Evolutionary conservation across 2,888 invertebrate genomes (phyloP).

Genomic region (Serrognathus titanus): DNA sequence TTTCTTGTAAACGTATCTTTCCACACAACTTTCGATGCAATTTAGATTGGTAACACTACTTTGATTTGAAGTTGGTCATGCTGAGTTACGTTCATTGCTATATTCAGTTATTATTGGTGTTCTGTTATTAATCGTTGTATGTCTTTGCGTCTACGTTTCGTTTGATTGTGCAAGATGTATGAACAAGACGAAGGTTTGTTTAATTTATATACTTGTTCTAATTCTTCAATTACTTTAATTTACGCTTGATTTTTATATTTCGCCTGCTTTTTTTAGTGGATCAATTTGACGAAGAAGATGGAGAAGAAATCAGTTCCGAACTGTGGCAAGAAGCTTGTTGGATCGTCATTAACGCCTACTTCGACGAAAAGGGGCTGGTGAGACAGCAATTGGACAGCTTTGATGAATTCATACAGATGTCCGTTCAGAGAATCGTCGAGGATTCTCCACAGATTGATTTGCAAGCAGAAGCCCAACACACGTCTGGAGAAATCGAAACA

Average conservation of each 20-base stretch:
- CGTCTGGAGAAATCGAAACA: slow-evolving; percentile 86
- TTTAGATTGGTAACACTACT: too few relatives aligned
- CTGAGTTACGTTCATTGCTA: too few relatives aligned
- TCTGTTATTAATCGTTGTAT: too few relatives aligned
- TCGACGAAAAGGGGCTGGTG: slow-evolving; percentile 99
- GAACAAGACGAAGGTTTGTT: slow-evolving; percentile 44
- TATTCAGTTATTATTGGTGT: too few relatives aligned
- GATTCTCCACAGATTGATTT: slow-evolving; percentile 98
- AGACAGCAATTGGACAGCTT: slow-evolving; percentile 98
- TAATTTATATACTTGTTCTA: background rate
- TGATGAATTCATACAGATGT: slow-evolving; percentile 99
- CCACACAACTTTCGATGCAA: too few relatives aligned
- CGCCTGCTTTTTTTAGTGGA: slow-evolving; percentile 30
- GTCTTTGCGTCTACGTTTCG: too few relatives aligned
- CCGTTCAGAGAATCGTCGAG: slow-evolving; percentile 98
- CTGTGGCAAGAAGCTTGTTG: slow-evolving; percentile 99
- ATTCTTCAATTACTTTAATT: background rate
- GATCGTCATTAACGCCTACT: slow-evolving; percentile 99
- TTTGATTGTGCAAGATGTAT: slow-evolving; percentile 33
- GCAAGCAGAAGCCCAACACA: slow-evolving; percentile 96
- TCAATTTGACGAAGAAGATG: slow-evolving; percentile 78
- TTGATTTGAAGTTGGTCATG: too few relatives aligned
- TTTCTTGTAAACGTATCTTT: too few relatives aligned
- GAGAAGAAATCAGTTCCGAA: slow-evolving; percentile 95
- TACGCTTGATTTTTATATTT: background rate